A percentile compares a stretch with the other conserved stretches of the same genome.
Conservation (phyloP, 2,888 invertebrate genomes). For the Tenthredo scrophulariae region DNA sequence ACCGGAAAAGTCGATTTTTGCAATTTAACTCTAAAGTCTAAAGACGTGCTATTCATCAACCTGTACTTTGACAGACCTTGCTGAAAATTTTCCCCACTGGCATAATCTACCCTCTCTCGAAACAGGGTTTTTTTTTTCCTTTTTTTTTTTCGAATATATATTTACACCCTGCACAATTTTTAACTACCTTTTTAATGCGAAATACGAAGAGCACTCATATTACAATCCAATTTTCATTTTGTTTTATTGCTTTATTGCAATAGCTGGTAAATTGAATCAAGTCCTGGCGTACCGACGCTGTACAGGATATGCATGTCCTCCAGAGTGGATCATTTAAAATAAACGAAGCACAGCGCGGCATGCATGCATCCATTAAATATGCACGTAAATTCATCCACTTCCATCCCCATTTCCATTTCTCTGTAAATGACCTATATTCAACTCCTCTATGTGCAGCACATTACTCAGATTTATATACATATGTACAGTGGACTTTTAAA, state of each 20-base stretch:
- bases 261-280: conserved; percentile 18
- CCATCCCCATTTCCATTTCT: conserved; percentile 8
- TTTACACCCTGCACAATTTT: neutral
- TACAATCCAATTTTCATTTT: neutral
- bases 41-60: neutral
- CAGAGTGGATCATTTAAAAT: conserved; percentile 38
- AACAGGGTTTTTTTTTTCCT: neutral
- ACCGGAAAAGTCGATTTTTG: neutral
- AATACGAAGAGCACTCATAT: neutral
- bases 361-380: conserved; percentile 38
- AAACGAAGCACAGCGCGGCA: conserved; percentile 35
- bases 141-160: neutral
- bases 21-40: neutral
- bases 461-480: neutral
- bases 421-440: conserved; percentile 6
- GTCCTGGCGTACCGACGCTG: neutral
- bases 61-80: neutral
- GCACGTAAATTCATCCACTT: conserved; percentile 8
- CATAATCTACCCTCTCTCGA: neutral
- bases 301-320: conserved; percentile 4
- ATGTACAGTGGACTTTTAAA: neutral
- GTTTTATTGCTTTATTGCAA: conserved; percentile 23
- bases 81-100: neutral
- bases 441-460: neutral
- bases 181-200: neutral